Conservation (phyloP, 1,140 invertebrate genomes). For the Adoxophyes honmai region DNA sequence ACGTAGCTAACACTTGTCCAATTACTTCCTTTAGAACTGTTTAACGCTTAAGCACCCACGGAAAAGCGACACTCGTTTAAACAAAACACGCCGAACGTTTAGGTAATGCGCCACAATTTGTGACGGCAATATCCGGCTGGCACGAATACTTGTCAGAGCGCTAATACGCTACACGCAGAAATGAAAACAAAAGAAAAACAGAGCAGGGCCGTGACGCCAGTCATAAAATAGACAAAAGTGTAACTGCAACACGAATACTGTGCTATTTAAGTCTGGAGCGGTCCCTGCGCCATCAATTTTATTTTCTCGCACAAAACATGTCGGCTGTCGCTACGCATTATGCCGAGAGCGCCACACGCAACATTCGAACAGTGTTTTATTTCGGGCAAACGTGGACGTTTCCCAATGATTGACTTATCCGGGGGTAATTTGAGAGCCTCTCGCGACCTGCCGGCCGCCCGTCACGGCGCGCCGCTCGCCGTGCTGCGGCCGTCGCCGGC, state of each 20-base stretch:
- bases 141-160: slow-evolving; percentile 47
- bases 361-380: slow-evolving; percentile 70
- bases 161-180: slow-evolving; percentile 51
- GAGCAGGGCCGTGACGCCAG: slow-evolving; percentile 47
- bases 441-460: slow-evolving; percentile 36
- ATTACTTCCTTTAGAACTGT: slow-evolving; percentile 61
- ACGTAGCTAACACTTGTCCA: slow-evolving; percentile 50
- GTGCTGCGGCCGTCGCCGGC: slow-evolving; percentile 22
- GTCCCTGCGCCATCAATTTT: slow-evolving; percentile 72
- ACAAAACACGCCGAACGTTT: slow-evolving; percentile 38
- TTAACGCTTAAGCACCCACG: slow-evolving; percentile 46
- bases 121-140: slow-evolving; percentile 56
- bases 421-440: slow-evolving; percentile 74
- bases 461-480: slow-evolving; percentile 11
- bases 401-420: slow-evolving; percentile 76
- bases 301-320: slow-evolving; percentile 77
- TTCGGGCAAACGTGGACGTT: slow-evolving; percentile 65
- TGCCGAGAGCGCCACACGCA: slow-evolving; percentile 69
- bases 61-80: slow-evolving; percentile 51
- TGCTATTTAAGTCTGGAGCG: slow-evolving; percentile 71
- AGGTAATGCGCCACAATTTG: slow-evolving; percentile 30
- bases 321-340: slow-evolving; percentile 74
- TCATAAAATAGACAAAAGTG: slow-evolving; percentile 73
- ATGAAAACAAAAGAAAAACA: slow-evolving; percentile 47
- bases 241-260: slow-evolving; percentile 63